Evolutionary conservation across 2,888 invertebrate species (phyloP).

Genomic region (Ophioninae sp.): DNA sequence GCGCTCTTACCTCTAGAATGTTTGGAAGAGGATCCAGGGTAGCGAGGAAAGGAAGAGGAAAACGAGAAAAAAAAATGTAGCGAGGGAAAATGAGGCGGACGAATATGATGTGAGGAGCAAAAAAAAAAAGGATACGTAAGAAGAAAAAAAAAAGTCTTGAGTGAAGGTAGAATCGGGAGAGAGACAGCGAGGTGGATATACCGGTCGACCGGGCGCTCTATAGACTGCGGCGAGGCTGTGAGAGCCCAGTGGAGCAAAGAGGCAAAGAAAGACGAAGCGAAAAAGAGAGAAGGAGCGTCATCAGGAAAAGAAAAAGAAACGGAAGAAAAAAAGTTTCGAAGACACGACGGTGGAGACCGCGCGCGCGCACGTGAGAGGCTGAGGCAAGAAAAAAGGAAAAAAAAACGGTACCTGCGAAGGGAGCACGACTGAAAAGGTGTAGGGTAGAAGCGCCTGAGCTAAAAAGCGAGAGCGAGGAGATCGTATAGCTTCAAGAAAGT

Average conservation of each 20-base stretch:
- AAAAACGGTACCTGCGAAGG: conserved; percentile 23
- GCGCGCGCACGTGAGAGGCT: conserved; percentile 31
- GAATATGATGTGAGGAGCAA: conserved; percentile 45
- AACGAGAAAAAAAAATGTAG: conserved; percentile 21
- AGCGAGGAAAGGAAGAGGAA: conserved; percentile 3
- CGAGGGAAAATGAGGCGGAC: conserved; percentile 52
- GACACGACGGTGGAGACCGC: conserved; percentile 36
- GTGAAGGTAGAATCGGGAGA: conserved; percentile 50
- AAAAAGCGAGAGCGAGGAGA: conserved; percentile 44
- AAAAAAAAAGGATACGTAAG: conserved; percentile 3
- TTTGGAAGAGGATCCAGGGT: conserved; percentile 13
- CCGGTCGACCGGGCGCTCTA: conserved; percentile 53
- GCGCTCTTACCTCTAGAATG: not conserved
- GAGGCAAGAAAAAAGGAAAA: conserved; percentile 19
- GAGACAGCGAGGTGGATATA: conserved; percentile 47
- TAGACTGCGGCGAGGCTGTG: conserved; percentile 60
- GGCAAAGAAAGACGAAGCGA: conserved; percentile 47
- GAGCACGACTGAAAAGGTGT: conserved; percentile 54
- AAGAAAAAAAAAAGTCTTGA: conserved; percentile 52
- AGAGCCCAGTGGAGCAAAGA: conserved; percentile 37
- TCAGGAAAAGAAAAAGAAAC: not conserved
- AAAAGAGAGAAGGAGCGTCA: conserved; percentile 44
- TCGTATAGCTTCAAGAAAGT: conserved; percentile 27
- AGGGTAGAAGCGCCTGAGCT: conserved; percentile 49
- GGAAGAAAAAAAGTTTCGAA: conserved; percentile 40